Conservation (phyloP, 2,113 vertebrate genomes). For the Circaetus cinerascens region DNA sequence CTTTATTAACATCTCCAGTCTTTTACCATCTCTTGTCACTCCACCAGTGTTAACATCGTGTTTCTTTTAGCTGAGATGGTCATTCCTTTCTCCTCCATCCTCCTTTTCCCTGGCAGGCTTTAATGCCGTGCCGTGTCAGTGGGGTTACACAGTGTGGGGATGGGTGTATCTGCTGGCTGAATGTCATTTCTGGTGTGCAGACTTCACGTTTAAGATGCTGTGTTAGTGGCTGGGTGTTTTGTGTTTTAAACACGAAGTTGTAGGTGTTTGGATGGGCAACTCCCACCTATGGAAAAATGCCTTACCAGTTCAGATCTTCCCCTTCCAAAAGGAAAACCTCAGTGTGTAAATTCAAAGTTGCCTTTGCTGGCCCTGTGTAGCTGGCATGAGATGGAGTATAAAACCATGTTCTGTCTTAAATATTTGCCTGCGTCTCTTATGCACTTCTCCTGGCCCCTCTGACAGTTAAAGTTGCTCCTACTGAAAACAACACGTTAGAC, state of each 20-base stretch:
- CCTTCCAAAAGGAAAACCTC: not conserved
- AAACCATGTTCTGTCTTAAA: not conserved
- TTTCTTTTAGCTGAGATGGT: not conserved
- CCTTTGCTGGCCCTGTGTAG: not conserved
- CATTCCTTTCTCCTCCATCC: not conserved
- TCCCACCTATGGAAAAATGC: not conserved
- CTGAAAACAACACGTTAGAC: not conserved
- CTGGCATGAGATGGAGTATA: not conserved
- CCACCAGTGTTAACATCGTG: rapidly evolving
- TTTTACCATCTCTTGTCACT: not conserved
- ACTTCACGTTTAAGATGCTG: not conserved
- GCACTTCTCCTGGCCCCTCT: not conserved
- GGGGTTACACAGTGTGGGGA: not conserved
- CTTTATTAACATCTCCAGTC: not conserved
- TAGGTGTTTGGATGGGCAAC: not conserved
- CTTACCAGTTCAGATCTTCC: not conserved
- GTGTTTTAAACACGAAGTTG: not conserved
- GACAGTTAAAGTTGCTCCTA: not conserved
- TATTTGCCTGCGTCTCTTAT: not conserved
- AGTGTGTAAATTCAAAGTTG: not conserved
- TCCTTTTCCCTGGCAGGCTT: not conserved
- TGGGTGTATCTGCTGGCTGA: not conserved
- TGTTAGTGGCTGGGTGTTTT: not conserved
- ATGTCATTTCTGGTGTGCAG: not conserved
- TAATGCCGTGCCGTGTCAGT: rapidly evolving